Percentiles rank a stretch among this genome's conserved stretches.
Evolutionary conservation across 2,888 invertebrate genomes (phyloP).

Genomic region (Molorchus minor): DNA sequence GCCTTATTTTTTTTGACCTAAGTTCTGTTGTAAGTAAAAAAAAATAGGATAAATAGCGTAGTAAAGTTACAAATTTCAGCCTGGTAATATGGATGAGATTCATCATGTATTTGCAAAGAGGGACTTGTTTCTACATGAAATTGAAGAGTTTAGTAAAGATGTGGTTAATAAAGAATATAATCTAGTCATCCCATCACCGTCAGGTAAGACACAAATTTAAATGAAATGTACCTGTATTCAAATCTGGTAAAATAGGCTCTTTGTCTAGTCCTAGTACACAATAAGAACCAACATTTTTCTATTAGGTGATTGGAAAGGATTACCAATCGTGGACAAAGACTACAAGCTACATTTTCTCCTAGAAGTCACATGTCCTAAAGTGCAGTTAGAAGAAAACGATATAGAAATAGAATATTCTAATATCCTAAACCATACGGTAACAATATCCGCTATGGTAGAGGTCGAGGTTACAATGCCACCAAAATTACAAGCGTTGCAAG

Average conservation of each 20-base stretch:
- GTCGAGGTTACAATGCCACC: conserved; percentile 7
- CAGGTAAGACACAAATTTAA: conserved; percentile 3
- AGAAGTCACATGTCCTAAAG: conserved; percentile 12
- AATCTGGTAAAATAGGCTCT: too few relatives aligned
- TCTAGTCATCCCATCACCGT: conserved; percentile 6
- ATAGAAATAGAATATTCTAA: conserved; percentile 11
- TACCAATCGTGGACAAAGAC: conserved; percentile 1
- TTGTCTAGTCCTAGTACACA: too few relatives aligned
- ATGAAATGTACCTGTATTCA: not conserved
- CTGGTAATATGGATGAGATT: not conserved
- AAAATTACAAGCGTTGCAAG: not conserved
- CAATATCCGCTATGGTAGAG: conserved; percentile 5
- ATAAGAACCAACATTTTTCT: not conserved
- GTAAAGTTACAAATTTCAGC: conserved; percentile 4
- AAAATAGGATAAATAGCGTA: not conserved
- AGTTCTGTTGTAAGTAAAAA: conserved; percentile 4
- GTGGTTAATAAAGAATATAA: conserved; percentile 3
- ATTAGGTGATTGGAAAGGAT: conserved; percentile 3
- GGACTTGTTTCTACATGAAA: conserved; percentile 8
- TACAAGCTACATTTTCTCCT: conserved; percentile 5
- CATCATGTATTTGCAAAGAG: not conserved
- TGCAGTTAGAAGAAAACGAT: conserved; percentile 3
- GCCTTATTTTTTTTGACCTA: not conserved
- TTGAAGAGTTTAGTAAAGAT: conserved; percentile 11
- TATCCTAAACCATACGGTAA: conserved; percentile 6